A percentile compares a stretch with the other conserved stretches of the same genome.
Conservation (phyloP, 2,113 vertebrate genomes). For the Castor canadensis region DNA sequence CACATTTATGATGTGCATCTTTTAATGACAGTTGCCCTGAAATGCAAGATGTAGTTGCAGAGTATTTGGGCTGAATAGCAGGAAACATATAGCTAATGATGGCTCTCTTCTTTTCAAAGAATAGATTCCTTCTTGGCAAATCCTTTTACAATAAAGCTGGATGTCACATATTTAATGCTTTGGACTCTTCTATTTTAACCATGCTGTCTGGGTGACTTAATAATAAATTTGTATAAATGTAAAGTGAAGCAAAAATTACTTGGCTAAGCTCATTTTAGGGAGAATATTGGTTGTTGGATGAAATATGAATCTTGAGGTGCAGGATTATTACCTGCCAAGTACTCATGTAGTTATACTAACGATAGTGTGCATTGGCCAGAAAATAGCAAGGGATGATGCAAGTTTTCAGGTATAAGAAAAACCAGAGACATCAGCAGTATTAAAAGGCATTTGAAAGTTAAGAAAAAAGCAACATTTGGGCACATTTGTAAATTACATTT, state of each 20-base stretch:
- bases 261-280: conserved; percentile 63
- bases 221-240: conserved; percentile 31
- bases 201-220: not conserved
- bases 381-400: not conserved
- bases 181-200: not conserved
- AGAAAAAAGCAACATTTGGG: not conserved
- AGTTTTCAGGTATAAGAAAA: not conserved
- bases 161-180: conserved; percentile 3
- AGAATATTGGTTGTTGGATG: conserved; percentile 57
- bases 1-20: not conserved
- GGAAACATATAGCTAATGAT: not conserved
- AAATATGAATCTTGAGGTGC: conserved; percentile 66
- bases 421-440: not conserved
- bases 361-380: not conserved
- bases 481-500: not conserved
- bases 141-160: not conserved
- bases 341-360: conserved; percentile 22
- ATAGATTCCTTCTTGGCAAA: not conserved
- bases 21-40: not conserved
- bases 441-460: conserved; percentile 26
- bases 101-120: not conserved
- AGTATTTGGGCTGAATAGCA: not conserved
- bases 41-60: not conserved
- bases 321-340: conserved; percentile 51
- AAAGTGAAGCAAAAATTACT: conserved; percentile 70